Evolutionary conservation across 2,113 vertebrate genomes (phyloP).

Genomic region (Centropus bengalensis): DNA sequence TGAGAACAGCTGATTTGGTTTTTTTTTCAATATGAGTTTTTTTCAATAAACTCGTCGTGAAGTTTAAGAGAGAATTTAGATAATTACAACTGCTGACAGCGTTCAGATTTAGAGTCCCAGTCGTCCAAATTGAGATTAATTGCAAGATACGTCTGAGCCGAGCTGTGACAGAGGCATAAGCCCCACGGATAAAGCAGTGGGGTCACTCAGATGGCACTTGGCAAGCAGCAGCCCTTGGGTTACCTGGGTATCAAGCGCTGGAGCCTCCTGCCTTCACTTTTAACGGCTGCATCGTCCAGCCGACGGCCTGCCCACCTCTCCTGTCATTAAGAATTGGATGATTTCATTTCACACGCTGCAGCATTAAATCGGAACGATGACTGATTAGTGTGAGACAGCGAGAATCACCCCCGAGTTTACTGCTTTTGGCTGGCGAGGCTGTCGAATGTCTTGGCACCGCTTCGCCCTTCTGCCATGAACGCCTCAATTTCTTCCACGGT

Average conservation of each 20-base stretch:
- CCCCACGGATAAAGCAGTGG: background rate
- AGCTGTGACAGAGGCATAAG: background rate
- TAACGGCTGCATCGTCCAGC: background rate
- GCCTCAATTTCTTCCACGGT: constrained; percentile 92
- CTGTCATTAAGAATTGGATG: background rate
- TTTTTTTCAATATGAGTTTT: background rate
- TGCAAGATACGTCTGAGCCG: background rate
- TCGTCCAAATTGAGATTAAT: background rate
- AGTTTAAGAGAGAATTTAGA: background rate
- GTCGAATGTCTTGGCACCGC: constrained; percentile 63
- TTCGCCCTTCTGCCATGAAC: constrained; percentile 82
- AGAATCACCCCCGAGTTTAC: background rate
- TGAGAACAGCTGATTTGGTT: background rate
- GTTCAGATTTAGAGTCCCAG: background rate
- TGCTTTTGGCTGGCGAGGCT: constrained; percentile 44
- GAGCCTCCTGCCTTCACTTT: background rate
- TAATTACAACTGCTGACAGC: background rate
- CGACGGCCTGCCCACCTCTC: background rate
- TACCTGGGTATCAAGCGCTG: background rate
- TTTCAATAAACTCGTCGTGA: background rate
- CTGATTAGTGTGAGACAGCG: background rate
- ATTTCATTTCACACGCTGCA: background rate
- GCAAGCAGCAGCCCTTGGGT: background rate
- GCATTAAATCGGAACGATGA: background rate
- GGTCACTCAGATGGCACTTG: background rate